phyloP scores from a whole-genome alignment of 64 coral and sea anemone genomes.

The Platygyra sinensis region DNA sequence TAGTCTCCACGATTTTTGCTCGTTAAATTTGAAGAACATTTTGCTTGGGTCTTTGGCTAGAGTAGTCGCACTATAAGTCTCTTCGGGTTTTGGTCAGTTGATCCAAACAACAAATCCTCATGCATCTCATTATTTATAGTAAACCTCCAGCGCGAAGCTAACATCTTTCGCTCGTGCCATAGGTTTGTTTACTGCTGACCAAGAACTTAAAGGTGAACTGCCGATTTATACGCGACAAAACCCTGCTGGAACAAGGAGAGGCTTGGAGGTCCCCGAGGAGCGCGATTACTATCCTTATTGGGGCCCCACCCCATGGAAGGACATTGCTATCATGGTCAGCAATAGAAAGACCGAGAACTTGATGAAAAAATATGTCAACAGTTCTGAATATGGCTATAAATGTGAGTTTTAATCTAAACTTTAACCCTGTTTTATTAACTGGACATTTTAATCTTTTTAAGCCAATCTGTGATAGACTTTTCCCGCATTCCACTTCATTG shows the following conservation, averaged over 20 bases:
- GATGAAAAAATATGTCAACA: neutral
- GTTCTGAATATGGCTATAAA: neutral
- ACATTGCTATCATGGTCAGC: conserved; percentile 9
- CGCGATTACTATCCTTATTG: conserved; percentile 65
- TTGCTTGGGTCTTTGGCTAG: too few species aligned
- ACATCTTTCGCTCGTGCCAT: neutral
- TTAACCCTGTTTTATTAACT: neutral
- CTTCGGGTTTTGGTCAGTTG: too few species aligned
- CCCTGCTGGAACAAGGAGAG: conserved; percentile 52
- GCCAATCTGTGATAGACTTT: neutral
- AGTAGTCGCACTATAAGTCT: too few species aligned
- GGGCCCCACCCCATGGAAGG: too few species aligned
- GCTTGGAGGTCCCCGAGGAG: conserved; percentile 69
- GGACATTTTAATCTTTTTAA: neutral
- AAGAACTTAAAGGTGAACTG: conserved; percentile 53
- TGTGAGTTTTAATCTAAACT: too few species aligned
- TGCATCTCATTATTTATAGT: neutral
- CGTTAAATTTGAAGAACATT: neutral
- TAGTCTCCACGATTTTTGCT: neutral
- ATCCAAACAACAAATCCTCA: too few species aligned
- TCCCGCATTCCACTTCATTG: neutral
- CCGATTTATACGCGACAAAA: conserved; percentile 74
- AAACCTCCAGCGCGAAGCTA: neutral
- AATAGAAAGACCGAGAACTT: neutral
- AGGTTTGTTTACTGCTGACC: conserved; percentile 37